phyloP scores from a whole-genome alignment of 2,888 invertebrate genomes.

The Hypercompe scribonia region DNA sequence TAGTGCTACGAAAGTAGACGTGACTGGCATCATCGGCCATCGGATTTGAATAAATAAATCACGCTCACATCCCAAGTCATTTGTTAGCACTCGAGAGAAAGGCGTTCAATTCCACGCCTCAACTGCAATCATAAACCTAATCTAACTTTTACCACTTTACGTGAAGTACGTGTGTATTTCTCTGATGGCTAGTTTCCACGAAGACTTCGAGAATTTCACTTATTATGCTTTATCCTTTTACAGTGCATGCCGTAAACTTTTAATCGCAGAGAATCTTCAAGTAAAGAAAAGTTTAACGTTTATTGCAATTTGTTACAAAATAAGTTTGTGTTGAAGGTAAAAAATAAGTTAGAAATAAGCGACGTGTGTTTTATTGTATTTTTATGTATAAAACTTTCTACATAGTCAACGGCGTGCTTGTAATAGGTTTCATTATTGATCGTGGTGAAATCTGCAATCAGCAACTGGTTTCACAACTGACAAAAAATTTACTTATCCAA shows the following conservation, averaged over 20 bases:
- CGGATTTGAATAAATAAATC: constrained; percentile 83
- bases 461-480: neutral
- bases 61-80: constrained; percentile 74
- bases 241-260: constrained; percentile 25
- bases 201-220: constrained; percentile 63
- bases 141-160: constrained; percentile 74
- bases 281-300: neutral
- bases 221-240: constrained; percentile 44
- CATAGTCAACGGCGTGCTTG: too few relatives aligned
- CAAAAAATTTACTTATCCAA: neutral
- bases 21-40: constrained; percentile 70
- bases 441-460: neutral
- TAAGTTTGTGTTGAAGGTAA: neutral
- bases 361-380: too few relatives aligned
- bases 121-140: constrained; percentile 69
- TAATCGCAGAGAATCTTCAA: constrained; percentile 13
- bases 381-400: too few relatives aligned
- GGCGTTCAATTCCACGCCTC: constrained; percentile 77
- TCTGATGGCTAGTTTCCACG: constrained; percentile 51
- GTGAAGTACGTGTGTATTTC: constrained; percentile 63
- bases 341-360: neutral
- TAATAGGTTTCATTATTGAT: neutral
- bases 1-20: constrained; percentile 57
- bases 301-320: neutral
- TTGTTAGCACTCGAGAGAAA: constrained; percentile 79